Conservation (phyloP, 1,140 invertebrate genomes). For the Bombus waltoni region DNA sequence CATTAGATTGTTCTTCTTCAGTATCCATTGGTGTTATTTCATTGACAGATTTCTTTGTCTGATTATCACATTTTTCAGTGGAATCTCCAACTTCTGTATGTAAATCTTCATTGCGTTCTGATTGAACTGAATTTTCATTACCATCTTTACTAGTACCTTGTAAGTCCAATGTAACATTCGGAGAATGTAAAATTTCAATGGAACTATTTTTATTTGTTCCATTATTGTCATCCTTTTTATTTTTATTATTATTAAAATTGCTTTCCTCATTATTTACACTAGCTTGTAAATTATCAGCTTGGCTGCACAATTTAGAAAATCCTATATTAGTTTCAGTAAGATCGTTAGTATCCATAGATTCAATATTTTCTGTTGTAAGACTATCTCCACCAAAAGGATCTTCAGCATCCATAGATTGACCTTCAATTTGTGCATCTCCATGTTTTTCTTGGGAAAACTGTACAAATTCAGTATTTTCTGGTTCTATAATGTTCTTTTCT, state of each 20-base stretch:
- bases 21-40: constrained; percentile 56
- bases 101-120: constrained; percentile 1
- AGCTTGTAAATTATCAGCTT: constrained; percentile 74
- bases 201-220: constrained; percentile 35
- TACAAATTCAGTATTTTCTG: constrained; percentile 79
- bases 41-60: constrained; percentile 48
- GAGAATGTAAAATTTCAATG: constrained; percentile 1
- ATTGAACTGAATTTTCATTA: constrained; percentile 8
- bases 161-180: neutral
- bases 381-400: constrained; percentile 80
- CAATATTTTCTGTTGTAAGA: constrained; percentile 69
- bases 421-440: constrained; percentile 77
- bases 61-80: constrained; percentile 37
- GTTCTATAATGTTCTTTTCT: constrained; percentile 63
- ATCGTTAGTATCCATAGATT: constrained; percentile 72
- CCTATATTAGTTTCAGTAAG: constrained; percentile 60
- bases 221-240: constrained; percentile 33
- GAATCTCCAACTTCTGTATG: constrained; percentile 28
- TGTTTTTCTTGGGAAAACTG: constrained; percentile 80
- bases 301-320: constrained; percentile 72
- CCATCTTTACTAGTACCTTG: constrained; percentile 7
- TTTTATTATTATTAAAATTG: constrained; percentile 29
- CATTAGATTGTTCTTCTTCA: constrained; percentile 67
- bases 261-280: constrained; percentile 67
- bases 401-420: constrained; percentile 77